Conservation (phyloP, 1,140 invertebrate species). For the Anastrepha ludens region DNA sequence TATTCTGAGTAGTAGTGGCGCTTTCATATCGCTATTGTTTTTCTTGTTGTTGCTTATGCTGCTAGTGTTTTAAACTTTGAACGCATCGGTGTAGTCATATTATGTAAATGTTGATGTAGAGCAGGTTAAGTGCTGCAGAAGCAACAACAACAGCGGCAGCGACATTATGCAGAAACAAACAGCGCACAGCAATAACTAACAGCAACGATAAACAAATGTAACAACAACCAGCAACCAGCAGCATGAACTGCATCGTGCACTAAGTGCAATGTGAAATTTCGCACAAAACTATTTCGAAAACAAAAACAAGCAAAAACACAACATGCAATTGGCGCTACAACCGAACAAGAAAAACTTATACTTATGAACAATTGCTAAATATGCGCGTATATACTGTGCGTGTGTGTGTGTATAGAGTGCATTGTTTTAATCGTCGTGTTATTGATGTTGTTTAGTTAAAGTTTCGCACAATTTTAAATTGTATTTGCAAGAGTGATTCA, state of each 20-base stretch:
- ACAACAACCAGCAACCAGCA: slow-evolving; percentile 7
- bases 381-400: neutral
- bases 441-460: neutral
- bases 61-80: neutral
- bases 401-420: neutral
- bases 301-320: neutral
- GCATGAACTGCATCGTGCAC: slow-evolving; percentile 17
- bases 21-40: neutral
- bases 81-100: slow-evolving; percentile 2
- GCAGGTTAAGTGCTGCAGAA: slow-evolving; percentile 33
- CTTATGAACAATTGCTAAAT: neutral
- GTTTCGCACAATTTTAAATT: neutral
- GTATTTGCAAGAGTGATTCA: neutral
- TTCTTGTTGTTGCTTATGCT: slow-evolving; percentile 5
- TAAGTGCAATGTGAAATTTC: slow-evolving; percentile 39
- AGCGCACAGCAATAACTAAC: slow-evolving; percentile 1
- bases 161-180: neutral
- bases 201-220: neutral
- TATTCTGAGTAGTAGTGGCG: neutral
- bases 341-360: neutral
- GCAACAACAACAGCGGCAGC: neutral
- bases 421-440: neutral
- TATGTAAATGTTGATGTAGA: slow-evolving; percentile 43
- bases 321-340: neutral
- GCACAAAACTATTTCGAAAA: slow-evolving; percentile 9